Base-by-base conservation (phyloP, 2,888 invertebrate genomes). In the Podotricha telesiphe region DNA sequence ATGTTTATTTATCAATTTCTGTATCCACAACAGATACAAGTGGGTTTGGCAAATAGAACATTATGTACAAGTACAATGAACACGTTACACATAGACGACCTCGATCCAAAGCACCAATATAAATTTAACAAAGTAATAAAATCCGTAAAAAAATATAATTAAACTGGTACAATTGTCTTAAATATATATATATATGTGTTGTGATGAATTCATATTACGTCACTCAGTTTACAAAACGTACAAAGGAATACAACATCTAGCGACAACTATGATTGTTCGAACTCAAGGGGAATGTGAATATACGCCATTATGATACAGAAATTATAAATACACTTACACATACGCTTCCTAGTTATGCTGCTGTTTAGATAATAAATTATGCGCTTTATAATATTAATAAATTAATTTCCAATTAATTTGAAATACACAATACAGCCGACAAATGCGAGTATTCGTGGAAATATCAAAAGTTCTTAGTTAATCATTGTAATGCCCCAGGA, bases 1-100 rank as follows among this genome's bases (percentile, higher is more conserved):
- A 71, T 82, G 76, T 90, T 91, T 91, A 93, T 93, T 93, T 91
- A 91, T 93, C 85, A 92, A 93, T 92, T 92, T 92, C 92, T 91
- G 92, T 93, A 93, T 89, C 92, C 85, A 91, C 89, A 91, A 91
- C 81, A 86, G 90, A 91, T 87, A 89, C 88, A 85, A 80, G 82
- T 75, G 78, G 80, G 78, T 84, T 86, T 85, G 86, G 86, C 85
- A 82, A 85, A 83, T 81, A 80, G 78, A 80, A 61, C 64, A 72
- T 73, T 73, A 74, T 74, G 71, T 74, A 77, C 64, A 80, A 85
- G 48, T 56, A 68, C 47, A 73, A 56, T 47, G 56, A 48, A 64
- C 50, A 59, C 45, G 51, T 50, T 20, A 66, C 66, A 64, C 37
- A 48, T 64, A 71, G 34, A 67, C 19, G 65, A 69, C 67, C 62